Evolutionary conservation across 2,113 vertebrate genomes (phyloP), one percentile per base, ranked within the genome.

Genomic region (Riparia riparia): DNA sequence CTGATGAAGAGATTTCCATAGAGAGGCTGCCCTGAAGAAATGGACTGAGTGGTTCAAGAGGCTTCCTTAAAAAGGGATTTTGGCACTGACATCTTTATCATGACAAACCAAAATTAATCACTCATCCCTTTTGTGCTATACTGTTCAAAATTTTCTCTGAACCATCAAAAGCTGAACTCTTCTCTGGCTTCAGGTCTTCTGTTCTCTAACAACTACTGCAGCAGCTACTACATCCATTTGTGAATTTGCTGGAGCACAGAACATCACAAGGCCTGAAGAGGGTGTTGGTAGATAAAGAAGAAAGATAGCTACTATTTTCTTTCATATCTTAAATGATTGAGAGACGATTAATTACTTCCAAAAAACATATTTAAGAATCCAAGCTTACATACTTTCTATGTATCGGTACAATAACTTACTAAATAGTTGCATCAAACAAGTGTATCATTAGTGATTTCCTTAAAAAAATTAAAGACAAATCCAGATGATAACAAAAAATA

Each of bases 31-130:
- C 54, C 8, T 29, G 31, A 32, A 39, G 53, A 58, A 91, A 68
- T 0, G 3, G 13, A 34, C 29, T 9, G 17, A 42, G 32, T 8
- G 7, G 9, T 58, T 82, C 0, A 0, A 68, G 20, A 19, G 17
- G 3, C 13, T 79, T 70, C 47, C 53, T 61, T 50, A 44, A n/a
- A 64, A 66, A 45, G 1, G 6, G 7, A 44, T 50, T 24, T 76
- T 82, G 32, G 7, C 10, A 13, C 8, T 56, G 25, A 4, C 9
- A 22, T 29, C 13, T 56, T 51, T 61, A 42, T n/a, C 13, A 50
- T 8, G 57, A 20, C 6, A 69, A 83, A 50, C 4, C 17, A 69
- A 70, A 86, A 57, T 28, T 7, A 54, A 34, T 56, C n/a, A 14
- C 12, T 73, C 8, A 7, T 10, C 14, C 15, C 2, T 16, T 83